Percentiles rank a stretch among this genome's conserved stretches.
Conservation (phyloP, 2,797 vertebrate species). For the Neomorphus geoffroyi region DNA sequence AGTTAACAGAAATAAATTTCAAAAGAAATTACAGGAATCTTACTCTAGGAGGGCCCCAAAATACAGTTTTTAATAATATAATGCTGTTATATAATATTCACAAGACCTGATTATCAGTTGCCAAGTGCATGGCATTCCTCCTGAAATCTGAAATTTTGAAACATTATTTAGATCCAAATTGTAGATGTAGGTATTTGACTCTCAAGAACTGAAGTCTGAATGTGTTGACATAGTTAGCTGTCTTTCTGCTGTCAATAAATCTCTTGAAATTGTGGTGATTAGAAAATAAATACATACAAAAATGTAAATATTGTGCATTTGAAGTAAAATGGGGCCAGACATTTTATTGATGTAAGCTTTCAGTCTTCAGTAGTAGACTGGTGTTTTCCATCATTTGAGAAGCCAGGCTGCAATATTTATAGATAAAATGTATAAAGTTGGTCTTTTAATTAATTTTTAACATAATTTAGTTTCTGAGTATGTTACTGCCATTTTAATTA, state of each 20-base stretch:
- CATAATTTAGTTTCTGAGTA: not conserved
- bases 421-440: conserved; percentile 11
- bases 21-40: not conserved
- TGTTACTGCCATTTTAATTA: conserved; percentile 49
- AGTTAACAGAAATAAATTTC: not conserved
- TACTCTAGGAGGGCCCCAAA: not conserved
- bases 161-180: not conserved
- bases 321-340: not conserved
- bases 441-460: conserved; percentile 9
- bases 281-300: not conserved
- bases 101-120: not conserved
- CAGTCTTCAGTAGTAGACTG: not conserved
- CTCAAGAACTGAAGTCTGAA: not conserved
- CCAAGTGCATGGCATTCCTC: not conserved
- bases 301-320: not conserved
- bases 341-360: not conserved
- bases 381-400: conserved; percentile 34
- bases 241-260: not conserved
- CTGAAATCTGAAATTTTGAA: not conserved
- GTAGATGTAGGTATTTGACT: not conserved
- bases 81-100: not conserved
- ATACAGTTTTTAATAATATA: not conserved
- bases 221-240: not conserved
- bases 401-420: conserved; percentile 25
- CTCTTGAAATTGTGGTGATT: not conserved